phyloP scores from a whole-genome alignment of 2,797 vertebrate genomes.

The Graptemys geographica region DNA sequence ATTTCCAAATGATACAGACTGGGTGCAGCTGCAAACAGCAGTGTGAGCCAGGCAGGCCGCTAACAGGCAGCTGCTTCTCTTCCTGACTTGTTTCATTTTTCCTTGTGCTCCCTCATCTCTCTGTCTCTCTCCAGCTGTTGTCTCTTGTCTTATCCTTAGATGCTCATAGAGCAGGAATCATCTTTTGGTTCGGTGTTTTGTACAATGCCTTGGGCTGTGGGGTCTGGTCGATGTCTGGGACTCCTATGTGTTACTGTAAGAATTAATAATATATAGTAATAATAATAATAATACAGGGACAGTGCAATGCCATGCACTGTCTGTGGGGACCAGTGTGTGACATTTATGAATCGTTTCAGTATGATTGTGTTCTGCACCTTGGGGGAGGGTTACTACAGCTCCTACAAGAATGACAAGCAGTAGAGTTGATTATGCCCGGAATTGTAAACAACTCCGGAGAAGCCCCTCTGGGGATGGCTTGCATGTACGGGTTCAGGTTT shows the following conservation, averaged over 20 bases:
- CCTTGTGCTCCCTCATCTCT: neutral
- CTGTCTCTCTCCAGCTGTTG: neutral
- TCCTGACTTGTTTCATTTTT: neutral
- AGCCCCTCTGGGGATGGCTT: too few relatives aligned
- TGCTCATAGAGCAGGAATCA: neutral
- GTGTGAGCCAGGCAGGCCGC: too few relatives aligned
- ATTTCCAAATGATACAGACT: too few relatives aligned
- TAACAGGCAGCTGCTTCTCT: neutral
- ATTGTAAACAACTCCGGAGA: too few relatives aligned
- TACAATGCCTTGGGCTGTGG: neutral
- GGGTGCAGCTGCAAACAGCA: too few relatives aligned
- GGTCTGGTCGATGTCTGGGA: neutral
- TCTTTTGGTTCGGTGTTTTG: neutral
- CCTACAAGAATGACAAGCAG: neutral
- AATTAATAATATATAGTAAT: neutral
- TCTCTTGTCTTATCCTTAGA: too few relatives aligned
- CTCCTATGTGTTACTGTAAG: neutral
- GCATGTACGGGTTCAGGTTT: too few relatives aligned
- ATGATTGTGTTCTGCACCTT: neutral
- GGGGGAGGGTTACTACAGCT: too few relatives aligned
- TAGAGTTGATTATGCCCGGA: too few relatives aligned
- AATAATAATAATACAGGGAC: too few relatives aligned
- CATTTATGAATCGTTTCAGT: neutral
- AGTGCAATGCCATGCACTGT: too few relatives aligned
- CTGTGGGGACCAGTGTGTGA: neutral